A percentile compares a stretch with the other conserved stretches of the same genome.
Conservation (phyloP, 2,888 invertebrate genomes). For the Thera obeliscata region DNA sequence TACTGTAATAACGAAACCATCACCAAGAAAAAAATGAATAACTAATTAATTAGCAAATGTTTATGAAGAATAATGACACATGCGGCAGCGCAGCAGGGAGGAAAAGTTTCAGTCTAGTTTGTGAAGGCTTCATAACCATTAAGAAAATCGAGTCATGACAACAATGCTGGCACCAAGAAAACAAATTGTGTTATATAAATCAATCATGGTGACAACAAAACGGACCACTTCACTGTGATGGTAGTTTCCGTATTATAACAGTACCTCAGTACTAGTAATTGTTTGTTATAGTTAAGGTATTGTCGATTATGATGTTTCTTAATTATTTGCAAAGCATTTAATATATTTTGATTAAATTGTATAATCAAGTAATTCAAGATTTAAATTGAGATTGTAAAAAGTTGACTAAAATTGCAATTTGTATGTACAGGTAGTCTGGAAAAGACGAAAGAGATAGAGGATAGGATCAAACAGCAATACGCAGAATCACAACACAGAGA, state of each 20-base stretch:
- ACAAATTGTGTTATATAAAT: not conserved
- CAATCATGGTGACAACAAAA: not conserved
- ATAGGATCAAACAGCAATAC: constrained; percentile 91
- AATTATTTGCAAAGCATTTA: constrained; percentile 27
- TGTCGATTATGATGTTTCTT: constrained; percentile 66
- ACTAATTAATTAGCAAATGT: not conserved
- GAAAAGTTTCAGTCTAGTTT: not conserved
- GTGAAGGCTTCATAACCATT: not conserved
- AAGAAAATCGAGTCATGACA: not conserved
- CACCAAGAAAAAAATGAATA: constrained; percentile 1
- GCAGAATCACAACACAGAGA: constrained; percentile 95
- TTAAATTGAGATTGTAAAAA: not conserved
- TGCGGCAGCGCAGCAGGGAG: not conserved
- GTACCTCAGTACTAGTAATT: not conserved
- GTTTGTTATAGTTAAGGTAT: constrained; percentile 77
- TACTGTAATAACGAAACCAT: constrained; percentile 5
- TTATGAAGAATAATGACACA: not conserved
- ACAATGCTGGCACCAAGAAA: not conserved
- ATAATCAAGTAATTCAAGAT: not conserved
- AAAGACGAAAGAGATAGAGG: constrained; percentile 90
- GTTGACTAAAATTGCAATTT: constrained; percentile 30
- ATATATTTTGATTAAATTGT: not conserved
- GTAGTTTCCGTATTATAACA: no score
- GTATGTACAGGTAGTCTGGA: constrained; percentile 86
- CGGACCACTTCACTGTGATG: no score